These are phyloP conservation scores for Eurois occulta DNA, from an alignment of 2,888 invertebrate species.

Conservation along the genomic window DNA sequence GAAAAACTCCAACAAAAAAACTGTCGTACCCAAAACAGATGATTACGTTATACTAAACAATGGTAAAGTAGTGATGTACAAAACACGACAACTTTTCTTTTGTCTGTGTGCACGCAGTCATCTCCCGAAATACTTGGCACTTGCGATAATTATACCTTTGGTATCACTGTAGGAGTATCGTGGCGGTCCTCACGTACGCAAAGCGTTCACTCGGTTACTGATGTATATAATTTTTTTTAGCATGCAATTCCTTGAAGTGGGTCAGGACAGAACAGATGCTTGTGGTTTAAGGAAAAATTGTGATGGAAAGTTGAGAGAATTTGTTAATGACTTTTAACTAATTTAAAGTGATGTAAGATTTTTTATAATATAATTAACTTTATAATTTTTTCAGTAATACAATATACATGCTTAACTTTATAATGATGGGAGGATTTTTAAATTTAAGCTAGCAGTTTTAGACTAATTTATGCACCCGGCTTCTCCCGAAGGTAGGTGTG, in stretches of 20 bases:
- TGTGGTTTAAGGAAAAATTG: slow-evolving; percentile 34
- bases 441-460: neutral
- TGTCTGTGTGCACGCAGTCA: slow-evolving; percentile 44
- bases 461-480: neutral
- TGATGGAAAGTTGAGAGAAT: slow-evolving; percentile 13
- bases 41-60: slow-evolving; percentile 40
- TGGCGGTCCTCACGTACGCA: slow-evolving; percentile 60
- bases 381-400: neutral
- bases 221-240: slow-evolving; percentile 17
- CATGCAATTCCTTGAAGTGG: slow-evolving; percentile 49
- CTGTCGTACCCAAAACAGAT: slow-evolving; percentile 17
- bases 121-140: slow-evolving; percentile 53
- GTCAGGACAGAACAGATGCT: slow-evolving; percentile 18
- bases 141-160: slow-evolving; percentile 53
- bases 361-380: neutral
- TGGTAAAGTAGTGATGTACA: slow-evolving; percentile 28
- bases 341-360: neutral
- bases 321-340: neutral
- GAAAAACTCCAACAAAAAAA: slow-evolving; percentile 1
- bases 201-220: slow-evolving; percentile 13
- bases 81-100: slow-evolving; percentile 43
- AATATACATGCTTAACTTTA: neutral
- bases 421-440: neutral
- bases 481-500: no score
- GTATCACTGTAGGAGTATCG: slow-evolving; percentile 25